Evolutionary conservation across 2,888 invertebrate genomes (phyloP).

Genomic region (Pandemis corylana): DNA sequence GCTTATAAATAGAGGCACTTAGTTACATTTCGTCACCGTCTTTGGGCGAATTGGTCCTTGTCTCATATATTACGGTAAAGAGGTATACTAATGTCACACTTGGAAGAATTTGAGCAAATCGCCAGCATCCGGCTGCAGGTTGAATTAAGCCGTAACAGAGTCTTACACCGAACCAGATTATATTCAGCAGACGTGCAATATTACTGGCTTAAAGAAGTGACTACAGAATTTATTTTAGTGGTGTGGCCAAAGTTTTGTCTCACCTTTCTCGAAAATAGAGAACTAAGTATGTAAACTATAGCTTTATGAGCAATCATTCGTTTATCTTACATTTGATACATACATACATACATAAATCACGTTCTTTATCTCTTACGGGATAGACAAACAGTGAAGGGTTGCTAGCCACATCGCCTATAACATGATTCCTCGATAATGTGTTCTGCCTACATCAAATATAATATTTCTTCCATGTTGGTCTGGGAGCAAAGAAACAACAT

Average conservation of each 20-base stretch:
- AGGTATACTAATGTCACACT: constrained; percentile 63
- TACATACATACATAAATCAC: too few relatives aligned
- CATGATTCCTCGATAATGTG: too few relatives aligned
- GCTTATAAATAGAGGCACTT: constrained; percentile 3
- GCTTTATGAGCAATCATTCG: too few relatives aligned
- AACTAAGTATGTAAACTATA: too few relatives aligned
- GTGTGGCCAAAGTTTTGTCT: too few relatives aligned
- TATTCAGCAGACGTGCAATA: neutral
- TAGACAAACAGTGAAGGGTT: too few relatives aligned
- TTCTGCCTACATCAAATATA: too few relatives aligned
- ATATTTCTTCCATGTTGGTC: too few relatives aligned
- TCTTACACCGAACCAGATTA: constrained; percentile 50
- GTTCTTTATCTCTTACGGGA: too few relatives aligned
- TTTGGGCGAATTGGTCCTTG: constrained; percentile 64
- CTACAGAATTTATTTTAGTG: neutral
- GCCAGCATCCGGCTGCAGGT: constrained; percentile 79
- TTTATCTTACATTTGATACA: too few relatives aligned
- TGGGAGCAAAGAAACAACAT: too few relatives aligned
- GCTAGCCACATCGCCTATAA: too few relatives aligned
- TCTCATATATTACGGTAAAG: constrained; percentile 49
- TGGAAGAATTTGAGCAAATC: constrained; percentile 84
- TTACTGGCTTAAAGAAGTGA: neutral
- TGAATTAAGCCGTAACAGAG: constrained; percentile 77
- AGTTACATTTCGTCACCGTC: constrained; percentile 58
- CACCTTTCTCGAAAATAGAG: neutral